Evolutionary conservation across 2,888 invertebrate genomes (phyloP), one percentile per base, ranked within the genome.

Genomic region (Agelastica alni): DNA sequence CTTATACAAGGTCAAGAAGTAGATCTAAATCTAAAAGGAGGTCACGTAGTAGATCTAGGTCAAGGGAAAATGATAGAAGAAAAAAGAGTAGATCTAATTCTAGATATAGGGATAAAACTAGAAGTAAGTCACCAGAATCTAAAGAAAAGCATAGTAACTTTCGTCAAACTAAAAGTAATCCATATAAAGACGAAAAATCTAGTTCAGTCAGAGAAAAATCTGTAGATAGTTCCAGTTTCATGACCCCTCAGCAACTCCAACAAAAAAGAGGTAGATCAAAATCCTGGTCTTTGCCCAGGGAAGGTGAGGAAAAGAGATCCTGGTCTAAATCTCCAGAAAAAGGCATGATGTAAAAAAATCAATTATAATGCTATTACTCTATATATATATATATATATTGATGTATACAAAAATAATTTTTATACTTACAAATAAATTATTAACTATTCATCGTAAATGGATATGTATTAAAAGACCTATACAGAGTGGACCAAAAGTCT

Each of bases 251-350:
- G 70, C 70, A 70, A 52, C 59, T 72, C 45, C 61, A 67, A 14
- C 68, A 67, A 41, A 49, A 56, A 54, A 68, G 74, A 30, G 75
- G 74, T 1, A 72, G 82, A 1, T 83, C 84, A 1, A 58, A 55
- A 42, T 85, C 85, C 10, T 85, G 85, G 84, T 85, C 86, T 0
- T 69, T 83, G 41, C 83, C 83, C 0, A 81, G 78, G 58, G 80
- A 81, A 6, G 62, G 77, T 52, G 63, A 65, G 32, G 65, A 65
- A 22, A 58, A 56, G 31, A 32, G 53, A 36, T 82, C 82, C 0
- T 83, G 84, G 83, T 83, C 84, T 0, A 80, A 78, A 58, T 79
- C 80, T 46, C 81, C 80, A 14, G 65, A 63, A 46, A 64, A 56
- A 37, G n/a, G n/a, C n/a, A n/a, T n/a, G n/a, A n/a, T n/a, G n/a